Evolutionary conservation across 1,140 invertebrate species (phyloP).

Genomic region (Agrypnia vestita): DNA sequence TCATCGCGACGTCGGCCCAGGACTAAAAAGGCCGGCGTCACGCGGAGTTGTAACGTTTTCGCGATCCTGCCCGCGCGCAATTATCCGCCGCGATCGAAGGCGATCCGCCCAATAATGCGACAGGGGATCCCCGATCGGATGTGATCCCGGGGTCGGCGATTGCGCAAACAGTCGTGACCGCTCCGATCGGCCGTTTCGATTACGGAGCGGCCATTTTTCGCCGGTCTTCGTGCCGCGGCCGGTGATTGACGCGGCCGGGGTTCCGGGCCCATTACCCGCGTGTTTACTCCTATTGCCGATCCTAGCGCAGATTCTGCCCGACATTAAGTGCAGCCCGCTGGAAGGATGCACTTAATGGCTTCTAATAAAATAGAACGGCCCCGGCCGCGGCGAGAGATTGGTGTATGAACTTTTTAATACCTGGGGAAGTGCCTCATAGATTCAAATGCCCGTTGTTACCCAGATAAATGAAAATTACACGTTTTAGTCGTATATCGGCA

Average conservation of each 20-base stretch:
- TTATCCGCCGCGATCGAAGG: conserved; percentile 21
- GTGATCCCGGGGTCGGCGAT: conserved; percentile 40
- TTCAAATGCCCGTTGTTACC: conserved; percentile 27
- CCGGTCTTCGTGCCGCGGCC: conserved; percentile 14
- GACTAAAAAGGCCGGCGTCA: not conserved
- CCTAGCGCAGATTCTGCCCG: conserved; percentile 19
- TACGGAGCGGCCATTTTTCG: conserved; percentile 36
- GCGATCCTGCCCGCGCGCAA: not conserved
- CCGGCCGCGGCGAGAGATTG: conserved; percentile 3
- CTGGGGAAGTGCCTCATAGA: conserved; percentile 18
- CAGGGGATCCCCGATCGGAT: conserved; percentile 28
- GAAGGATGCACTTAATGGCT: conserved; percentile 38
- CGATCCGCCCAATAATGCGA: conserved; percentile 37
- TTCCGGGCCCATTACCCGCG: conserved; percentile 30
- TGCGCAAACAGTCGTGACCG: conserved; percentile 47
- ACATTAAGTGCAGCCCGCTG: conserved; percentile 37
- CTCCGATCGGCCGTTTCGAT: conserved; percentile 45
- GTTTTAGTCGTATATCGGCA: not conserved
- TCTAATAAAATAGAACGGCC: conserved; percentile 28
- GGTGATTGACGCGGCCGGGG: conserved; percentile 38
- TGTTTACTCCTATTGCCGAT: conserved; percentile 43
- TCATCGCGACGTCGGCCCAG: not conserved
- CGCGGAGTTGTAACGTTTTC: not conserved
- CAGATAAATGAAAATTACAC: conserved; percentile 21
- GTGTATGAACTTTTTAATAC: conserved; percentile 4